Evolutionary conservation across 1,140 invertebrate genomes (phyloP).

Genomic region (Gryllus bimaculatus): DNA sequence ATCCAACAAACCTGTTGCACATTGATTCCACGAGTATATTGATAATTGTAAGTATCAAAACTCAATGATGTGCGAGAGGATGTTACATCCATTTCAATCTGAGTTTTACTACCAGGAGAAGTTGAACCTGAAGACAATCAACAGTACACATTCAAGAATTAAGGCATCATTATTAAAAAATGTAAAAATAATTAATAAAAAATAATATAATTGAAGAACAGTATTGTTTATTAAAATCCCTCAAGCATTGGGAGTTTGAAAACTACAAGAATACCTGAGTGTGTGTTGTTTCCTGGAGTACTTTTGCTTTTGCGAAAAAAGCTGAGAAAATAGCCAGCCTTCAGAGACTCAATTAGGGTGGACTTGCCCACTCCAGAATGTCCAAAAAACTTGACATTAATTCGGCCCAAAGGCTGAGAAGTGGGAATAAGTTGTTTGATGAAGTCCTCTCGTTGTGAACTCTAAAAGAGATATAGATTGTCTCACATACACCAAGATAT

Average conservation of each 20-base stretch:
- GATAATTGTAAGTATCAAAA: conserved; percentile 51
- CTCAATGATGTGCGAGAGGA: conserved; percentile 49
- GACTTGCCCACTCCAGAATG: conserved; percentile 70
- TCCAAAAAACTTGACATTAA: conserved; percentile 70
- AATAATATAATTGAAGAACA: not conserved
- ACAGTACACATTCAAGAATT: too few species aligned
- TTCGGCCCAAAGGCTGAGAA: conserved; percentile 49
- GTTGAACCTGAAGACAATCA: conserved; percentile 25
- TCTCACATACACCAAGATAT: too few species aligned
- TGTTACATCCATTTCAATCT: conserved; percentile 52
- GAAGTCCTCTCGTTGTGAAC: conserved; percentile 46
- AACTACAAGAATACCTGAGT: not conserved
- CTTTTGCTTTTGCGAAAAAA: conserved; percentile 43
- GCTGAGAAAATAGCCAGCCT: conserved; percentile 55
- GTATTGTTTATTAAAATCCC: not conserved
- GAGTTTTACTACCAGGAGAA: conserved; percentile 24
- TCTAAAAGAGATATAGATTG: conserved; percentile 31
- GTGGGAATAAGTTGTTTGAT: conserved; percentile 61
- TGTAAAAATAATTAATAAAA: not conserved
- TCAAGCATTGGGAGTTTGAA: not conserved
- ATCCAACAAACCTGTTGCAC: conserved; percentile 44
- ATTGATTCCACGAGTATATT: conserved; percentile 58
- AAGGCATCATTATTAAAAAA: too few species aligned
- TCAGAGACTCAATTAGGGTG: conserved; percentile 59
- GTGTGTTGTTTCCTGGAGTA: conserved; percentile 1